Base-by-base conservation (phyloP, 2,888 invertebrate genomes). In the Cephus spinipes region DNA sequence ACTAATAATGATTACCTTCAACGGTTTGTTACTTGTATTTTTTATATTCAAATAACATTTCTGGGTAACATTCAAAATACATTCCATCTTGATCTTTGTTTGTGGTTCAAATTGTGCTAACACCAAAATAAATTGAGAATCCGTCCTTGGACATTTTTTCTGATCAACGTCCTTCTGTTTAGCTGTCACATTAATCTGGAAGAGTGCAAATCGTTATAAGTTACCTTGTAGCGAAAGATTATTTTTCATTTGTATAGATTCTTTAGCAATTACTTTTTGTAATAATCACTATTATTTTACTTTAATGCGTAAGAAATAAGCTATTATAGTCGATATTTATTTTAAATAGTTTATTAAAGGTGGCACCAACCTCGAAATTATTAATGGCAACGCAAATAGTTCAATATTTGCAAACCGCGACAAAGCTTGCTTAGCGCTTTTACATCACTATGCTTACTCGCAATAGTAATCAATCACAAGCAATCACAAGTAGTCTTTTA, bases 91-190 rank as follows among this genome's bases (percentile, higher is more conserved):
- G 23, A 90, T 85, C 68, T 83, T 83, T 31, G 87, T 85, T 77
- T 85, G 87, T 12, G 89, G 89, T 80, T 90, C 89, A 80, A 90
- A 90, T 6, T 89, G 90, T 33, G 88, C 90, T n/a, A 90, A 79
- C 31, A 86, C 71, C n/a, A 90, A 71, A 12, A 76, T 79, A 76
- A 82, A 85, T 35, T 76, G 68, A 55, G 77, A 79, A n/a, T 74
- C 75, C 12, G 73, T 69, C 36, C 55, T 71, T 69, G 30, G 55
- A 30, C 68, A 33, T 79, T 36, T 35, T 33, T 32, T 33, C 4
- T 36, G 69, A 36, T 77, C 69, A 30, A 74, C 34, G 1, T 34
- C 73, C 76, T 83, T 85, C 73, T 80, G 79, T 78, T 85, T 82
- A 11, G 86, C 84, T 12, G 86, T 84, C 68, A 85, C 77, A 77